phyloP scores from a whole-genome alignment of 64 coral and sea anemone species.

The Cladopsammia gracilis region DNA sequence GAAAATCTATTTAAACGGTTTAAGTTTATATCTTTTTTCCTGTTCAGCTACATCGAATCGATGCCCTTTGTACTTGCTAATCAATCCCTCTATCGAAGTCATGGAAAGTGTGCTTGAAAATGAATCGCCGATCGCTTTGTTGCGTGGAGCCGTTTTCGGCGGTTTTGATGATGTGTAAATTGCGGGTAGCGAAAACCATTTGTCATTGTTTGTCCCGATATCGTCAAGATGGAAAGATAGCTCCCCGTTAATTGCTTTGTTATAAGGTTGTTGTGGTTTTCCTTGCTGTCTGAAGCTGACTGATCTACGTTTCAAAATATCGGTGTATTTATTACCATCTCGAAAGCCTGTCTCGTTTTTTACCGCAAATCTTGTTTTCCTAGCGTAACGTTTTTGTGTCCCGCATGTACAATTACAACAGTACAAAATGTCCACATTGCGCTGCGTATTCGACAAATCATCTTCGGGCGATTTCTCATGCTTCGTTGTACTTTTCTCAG shows the following conservation, averaged over 20 bases:
- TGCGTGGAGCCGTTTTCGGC: not conserved
- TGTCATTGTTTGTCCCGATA: not conserved
- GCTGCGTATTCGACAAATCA: not conserved
- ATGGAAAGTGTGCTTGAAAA: not conserved
- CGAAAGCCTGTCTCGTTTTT: not conserved
- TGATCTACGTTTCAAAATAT: slow-evolving; percentile 36
- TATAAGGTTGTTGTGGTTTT: not conserved
- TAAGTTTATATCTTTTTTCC: slow-evolving; percentile 31
- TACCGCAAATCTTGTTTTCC: not conserved
- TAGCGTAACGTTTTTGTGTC: not conserved
- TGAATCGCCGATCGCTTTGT: not conserved
- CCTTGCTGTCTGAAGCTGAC: not conserved
- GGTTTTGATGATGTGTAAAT: slow-evolving; percentile 3
- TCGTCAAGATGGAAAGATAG: not conserved
- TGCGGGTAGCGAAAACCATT: slow-evolving; percentile 23
- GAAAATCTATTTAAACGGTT: slow-evolving; percentile 1
- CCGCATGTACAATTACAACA: slow-evolving; percentile 3
- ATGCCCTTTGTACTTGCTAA: slow-evolving; percentile 13
- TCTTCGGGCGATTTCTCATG: not conserved
- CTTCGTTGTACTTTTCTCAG: not conserved
- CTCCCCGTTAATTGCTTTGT: not conserved
- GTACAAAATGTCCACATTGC: slow-evolving; percentile 1
- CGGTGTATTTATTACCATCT: not conserved
- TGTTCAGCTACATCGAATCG: not conserved
- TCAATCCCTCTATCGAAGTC: not conserved